phyloP scores from a whole-genome alignment of 2,113 vertebrate species.

The Chitala chitala region DNA sequence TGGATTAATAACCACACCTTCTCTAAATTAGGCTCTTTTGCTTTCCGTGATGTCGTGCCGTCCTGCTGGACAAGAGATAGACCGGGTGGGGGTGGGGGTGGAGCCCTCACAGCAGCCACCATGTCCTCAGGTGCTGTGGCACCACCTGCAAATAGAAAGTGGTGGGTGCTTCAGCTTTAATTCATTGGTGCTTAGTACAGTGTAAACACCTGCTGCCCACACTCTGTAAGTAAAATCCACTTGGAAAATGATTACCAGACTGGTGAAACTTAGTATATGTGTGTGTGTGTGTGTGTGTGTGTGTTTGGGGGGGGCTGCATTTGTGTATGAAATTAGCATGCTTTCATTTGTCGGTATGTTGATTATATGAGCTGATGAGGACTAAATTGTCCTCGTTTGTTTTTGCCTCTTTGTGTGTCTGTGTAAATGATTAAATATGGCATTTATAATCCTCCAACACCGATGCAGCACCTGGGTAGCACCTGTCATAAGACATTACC shows the following conservation, averaged over 20 bases:
- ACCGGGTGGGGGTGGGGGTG: conserved; percentile 58
- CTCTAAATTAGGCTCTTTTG: conserved; percentile 53
- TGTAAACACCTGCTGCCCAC: neutral
- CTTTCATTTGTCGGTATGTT: neutral
- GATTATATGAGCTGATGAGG: neutral
- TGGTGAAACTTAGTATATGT: no score
- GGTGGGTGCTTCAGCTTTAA: neutral
- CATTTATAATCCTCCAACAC: neutral
- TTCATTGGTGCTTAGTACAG: neutral
- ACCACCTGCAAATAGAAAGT: neutral
- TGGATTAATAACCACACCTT: conserved; percentile 39
- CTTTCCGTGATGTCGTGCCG: conserved; percentile 46
- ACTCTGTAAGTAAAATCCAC: no score
- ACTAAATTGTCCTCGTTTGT: neutral
- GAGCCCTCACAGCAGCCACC: conserved; percentile 40
- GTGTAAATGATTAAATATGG: neutral
- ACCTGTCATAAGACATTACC: neutral
- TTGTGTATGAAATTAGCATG: neutral
- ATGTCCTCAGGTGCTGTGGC: conserved; percentile 33
- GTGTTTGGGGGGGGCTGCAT: no score
- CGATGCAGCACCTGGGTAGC: neutral
- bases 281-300: no score
- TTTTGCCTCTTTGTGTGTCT: neutral
- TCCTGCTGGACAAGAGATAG: conserved; percentile 51
- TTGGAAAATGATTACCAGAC: neutral